Base-by-base conservation (phyloP, 2,888 invertebrate species). In the Ligdia adustata region DNA sequence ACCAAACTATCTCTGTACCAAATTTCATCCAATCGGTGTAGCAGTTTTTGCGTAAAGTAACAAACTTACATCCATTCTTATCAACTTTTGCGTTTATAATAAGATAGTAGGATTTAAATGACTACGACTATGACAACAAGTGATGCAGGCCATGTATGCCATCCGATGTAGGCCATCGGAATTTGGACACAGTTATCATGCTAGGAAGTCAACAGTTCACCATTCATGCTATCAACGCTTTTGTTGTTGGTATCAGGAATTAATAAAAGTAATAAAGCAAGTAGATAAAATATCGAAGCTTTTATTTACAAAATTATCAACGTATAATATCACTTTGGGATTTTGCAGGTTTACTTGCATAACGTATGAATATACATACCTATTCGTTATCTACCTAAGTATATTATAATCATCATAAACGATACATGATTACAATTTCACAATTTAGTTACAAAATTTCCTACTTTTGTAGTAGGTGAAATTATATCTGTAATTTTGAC, bases 231-330 rank as follows among this genome's bases (percentile, higher is more conserved):
- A n/a, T n/a, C n/a, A n/a, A n/a, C n/a, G n/a, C n/a, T n/a, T n/a
- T n/a, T n/a, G n/a, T n/a, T n/a, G n/a, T n/a, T n/a, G 31, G 14
- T 13, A 3, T 22, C 22, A 24, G 14, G 35, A 29, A 20, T 38
- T 32, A 27, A 33, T 45, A 27, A 42, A 39, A 52, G 41, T 47
- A 57, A 57, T 48, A 55, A 57, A 66, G 76, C 69, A 55, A 65
- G 52, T 62, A 61, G 58, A 66, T 78, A 82, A 87, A 89, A 88
- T 88, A 84, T 88, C 77, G 89, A 90, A 90, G 90, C 90, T 86
- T 90, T 90, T 90, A 90, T 90, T 89, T 90, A 88, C 88, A 90
- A 90, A 89, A 89, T 88, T 88, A 88, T 77, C 85, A 90, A 89
- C 88, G 83, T 88, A 86, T 85, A 84, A 78, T 90, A 90, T 89